Percentiles rank a stretch among this genome's conserved stretches.
Conservation (phyloP, 2,797 vertebrate genomes). For the Alectoris magna region DNA sequence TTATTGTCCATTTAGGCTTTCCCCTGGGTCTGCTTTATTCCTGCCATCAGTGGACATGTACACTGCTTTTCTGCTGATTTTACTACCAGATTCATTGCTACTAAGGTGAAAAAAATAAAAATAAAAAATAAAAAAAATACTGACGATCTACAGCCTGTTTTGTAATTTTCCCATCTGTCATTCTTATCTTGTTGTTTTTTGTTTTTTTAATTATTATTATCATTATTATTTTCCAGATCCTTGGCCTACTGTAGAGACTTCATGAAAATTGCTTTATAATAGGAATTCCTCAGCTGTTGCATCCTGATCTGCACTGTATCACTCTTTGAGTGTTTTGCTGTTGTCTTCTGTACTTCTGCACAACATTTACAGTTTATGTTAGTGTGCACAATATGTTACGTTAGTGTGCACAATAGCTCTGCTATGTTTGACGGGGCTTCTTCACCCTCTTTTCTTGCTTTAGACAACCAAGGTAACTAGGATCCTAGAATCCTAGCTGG, state of each 20-base stretch:
- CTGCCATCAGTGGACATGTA: slow-evolving; percentile 21
- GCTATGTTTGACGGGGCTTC: background rate
- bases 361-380: background rate
- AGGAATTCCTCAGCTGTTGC: background rate
- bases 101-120: slow-evolving; percentile 41
- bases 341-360: background rate
- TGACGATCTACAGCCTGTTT: slow-evolving; percentile 52
- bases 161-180: slow-evolving; percentile 23
- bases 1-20: slow-evolving; percentile 84
- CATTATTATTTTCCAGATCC: background rate
- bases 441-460: background rate
- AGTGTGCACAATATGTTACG: background rate
- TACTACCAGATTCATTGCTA: slow-evolving; percentile 72
- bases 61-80: slow-evolving; percentile 76
- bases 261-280: slow-evolving; percentile 30
- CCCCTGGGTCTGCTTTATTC: slow-evolving; percentile 79
- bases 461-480: background rate
- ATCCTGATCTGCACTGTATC: background rate
- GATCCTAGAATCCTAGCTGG: background rate
- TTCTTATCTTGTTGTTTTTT: background rate
- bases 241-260: background rate
- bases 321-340: background rate
- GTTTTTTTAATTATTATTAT: too few relatives aligned
- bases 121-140: background rate
- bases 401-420: background rate